These are phyloP conservation scores for Eleutherodactylus coqui DNA, from an alignment of 2,797 vertebrate species.

Conservation along the genomic window DNA sequence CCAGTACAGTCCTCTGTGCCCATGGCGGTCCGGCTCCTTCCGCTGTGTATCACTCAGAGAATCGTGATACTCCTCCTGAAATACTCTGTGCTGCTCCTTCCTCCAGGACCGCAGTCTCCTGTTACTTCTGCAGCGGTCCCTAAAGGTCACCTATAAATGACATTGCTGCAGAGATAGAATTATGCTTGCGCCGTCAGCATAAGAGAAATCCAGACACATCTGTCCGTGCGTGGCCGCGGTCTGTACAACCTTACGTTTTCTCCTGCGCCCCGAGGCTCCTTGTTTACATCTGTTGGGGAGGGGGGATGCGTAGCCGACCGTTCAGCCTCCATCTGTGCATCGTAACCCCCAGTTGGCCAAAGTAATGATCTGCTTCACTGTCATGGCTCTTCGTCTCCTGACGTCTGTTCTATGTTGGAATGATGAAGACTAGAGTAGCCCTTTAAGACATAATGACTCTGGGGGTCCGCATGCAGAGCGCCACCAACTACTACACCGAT, in stretches of 20 bases:
- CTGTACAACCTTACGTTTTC: background rate
- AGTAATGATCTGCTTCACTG: background rate
- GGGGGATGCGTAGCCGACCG: background rate
- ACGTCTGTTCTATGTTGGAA: too few species aligned
- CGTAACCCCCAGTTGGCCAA: background rate
- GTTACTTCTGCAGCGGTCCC: background rate
- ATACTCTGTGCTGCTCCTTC: background rate
- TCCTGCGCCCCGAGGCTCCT: background rate
- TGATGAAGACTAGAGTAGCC: background rate
- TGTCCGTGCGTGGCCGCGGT: background rate
- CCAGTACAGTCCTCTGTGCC: background rate
- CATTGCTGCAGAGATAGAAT: background rate
- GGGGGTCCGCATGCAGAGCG: too few species aligned
- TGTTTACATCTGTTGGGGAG: background rate
- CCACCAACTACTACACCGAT: too few species aligned
- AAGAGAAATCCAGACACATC: background rate
- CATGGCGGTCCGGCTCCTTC: background rate
- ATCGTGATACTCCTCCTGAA: too few species aligned
- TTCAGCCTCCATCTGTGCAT: constrained; percentile 20
- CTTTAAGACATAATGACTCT: background rate
- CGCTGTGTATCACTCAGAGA: background rate
- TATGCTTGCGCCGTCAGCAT: constrained; percentile 24
- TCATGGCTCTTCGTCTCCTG: too few species aligned
- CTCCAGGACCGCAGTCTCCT: too few species aligned
- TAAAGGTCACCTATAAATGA: background rate